A percentile compares a stretch with the other conserved stretches of the same genome.
Conservation (phyloP, 64 coral and sea anemone genomes). For the Montipora sp. region DNA sequence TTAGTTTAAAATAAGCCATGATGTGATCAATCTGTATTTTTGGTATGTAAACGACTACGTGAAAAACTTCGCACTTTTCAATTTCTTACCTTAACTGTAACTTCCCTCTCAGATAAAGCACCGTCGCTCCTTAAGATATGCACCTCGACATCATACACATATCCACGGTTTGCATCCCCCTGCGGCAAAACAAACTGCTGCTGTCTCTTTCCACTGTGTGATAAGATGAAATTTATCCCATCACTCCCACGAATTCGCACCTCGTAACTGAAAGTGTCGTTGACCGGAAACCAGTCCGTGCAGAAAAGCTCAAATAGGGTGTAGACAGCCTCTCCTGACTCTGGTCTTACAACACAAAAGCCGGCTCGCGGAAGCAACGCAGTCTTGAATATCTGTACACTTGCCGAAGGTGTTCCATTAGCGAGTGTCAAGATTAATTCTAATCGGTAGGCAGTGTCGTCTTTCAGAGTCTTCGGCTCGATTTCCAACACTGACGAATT, state of each 20-base stretch:
- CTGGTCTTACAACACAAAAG: background rate
- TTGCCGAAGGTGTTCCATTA: background rate
- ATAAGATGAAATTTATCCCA: background rate
- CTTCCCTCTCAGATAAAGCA: background rate
- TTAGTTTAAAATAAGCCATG: no score
- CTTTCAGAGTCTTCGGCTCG: background rate
- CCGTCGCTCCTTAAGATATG: background rate
- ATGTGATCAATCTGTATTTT: background rate
- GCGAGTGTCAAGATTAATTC: constrained; percentile 1
- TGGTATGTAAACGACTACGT: background rate
- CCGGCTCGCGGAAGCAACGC: constrained; percentile 12
- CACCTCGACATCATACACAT: background rate
- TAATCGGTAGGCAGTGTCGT: background rate
- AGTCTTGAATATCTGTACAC: constrained; percentile 7
- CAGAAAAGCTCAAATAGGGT: constrained; percentile 3
- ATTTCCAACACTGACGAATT: background rate
- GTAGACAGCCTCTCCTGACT: constrained; percentile 9
- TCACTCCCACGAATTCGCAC: background rate
- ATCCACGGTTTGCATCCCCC: background rate
- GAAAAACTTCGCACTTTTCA: no score
- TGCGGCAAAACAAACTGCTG: constrained; percentile 22
- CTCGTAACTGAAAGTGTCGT: constrained; percentile 19
- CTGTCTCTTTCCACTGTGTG: background rate
- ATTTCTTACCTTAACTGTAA: constrained; percentile 8
- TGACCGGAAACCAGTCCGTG: background rate